Conservation (phyloP, 2,888 invertebrate genomes). For the Drosophila suboccidentalis region DNA sequence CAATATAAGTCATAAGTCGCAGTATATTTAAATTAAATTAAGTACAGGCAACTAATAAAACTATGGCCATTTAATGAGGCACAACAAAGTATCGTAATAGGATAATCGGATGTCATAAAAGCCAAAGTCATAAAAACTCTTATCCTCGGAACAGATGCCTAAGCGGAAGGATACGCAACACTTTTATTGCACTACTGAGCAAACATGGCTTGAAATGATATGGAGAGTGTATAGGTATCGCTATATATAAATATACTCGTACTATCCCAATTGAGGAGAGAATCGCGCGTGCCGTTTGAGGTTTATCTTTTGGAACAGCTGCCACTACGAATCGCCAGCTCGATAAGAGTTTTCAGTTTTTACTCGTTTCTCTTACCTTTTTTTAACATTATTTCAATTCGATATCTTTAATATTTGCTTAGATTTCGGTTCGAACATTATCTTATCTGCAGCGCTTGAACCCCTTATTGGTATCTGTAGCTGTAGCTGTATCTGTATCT, state of each 20-base stretch:
- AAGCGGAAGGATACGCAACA: conserved; percentile 65
- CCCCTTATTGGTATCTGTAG: conserved; percentile 48
- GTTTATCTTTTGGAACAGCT: conserved; percentile 69
- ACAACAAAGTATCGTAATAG: conserved; percentile 56
- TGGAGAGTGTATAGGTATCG: background rate
- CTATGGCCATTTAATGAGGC: conserved; percentile 60
- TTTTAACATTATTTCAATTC: conserved; percentile 23
- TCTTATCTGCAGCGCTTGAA: conserved; percentile 52
- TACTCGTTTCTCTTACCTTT: conserved; percentile 28
- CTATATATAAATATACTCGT: background rate
- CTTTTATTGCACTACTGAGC: conserved; percentile 67
- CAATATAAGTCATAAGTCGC: conserved; percentile 30
- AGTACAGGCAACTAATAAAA: conserved; percentile 28
- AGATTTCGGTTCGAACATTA: conserved; percentile 59
- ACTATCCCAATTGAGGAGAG: conserved; percentile 6
- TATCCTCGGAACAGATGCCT: conserved; percentile 57
- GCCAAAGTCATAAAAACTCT: conserved; percentile 50
- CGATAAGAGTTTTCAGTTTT: conserved; percentile 38
- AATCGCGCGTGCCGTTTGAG: conserved; percentile 64
- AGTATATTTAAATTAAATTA: conserved; percentile 55
- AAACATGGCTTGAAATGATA: conserved; percentile 45
- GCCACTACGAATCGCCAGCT: conserved; percentile 46
- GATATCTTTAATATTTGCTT: conserved; percentile 64
- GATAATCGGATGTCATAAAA: conserved; percentile 67
- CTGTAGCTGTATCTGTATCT: conserved; percentile 42